Base-by-base conservation (phyloP, 2,888 invertebrate genomes). In the Trimorus sp. region DNA sequence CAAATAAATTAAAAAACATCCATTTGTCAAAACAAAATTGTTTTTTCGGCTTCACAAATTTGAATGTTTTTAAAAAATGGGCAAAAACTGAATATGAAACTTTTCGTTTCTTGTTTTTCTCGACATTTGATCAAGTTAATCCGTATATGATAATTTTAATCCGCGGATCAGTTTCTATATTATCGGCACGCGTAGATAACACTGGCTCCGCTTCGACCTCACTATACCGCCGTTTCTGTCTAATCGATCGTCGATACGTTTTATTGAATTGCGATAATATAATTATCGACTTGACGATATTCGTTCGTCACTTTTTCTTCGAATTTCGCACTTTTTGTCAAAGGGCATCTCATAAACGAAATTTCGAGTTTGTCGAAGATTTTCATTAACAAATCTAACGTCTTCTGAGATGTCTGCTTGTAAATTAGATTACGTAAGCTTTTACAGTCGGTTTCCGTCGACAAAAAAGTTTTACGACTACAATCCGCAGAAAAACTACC, bases 181-280 rank as follows among this genome's bases (percentile, higher is more conserved):
- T 77, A 77, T 69, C 76, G 63, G 58, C 76, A 11, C 7, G 14
- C 37, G 26, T 40, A 58, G 45, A 65, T 65, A 74, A 63, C 11
- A 40, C 8, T 56, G 12, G 7, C 15, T 42, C 40, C 45, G 8
- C 1, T 7, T 38, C 14, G 8, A 15, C 15, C 37, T 14, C 14
- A 11, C 8, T 51, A 12, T 16, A 62, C 48, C 37, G 54, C 16
- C 60, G 45, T 77, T 69, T 63, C 71, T 65, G 26, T 78, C 53
- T 65, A 59, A 78, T 78, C 78, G 78, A 78, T 78, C 40, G 71
- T 78, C 66, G 71, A 71, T 71, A 71, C 54, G 54, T 71, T 54
- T 65, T 71, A 78, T 71, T 60, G 40, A 78, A 78, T 78, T 71
- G 65, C 36, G 53, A 54, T 76, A 76, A 71, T 69, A 14, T 37